Percentiles rank a stretch among this genome's conserved stretches.
Conservation (phyloP, 2,888 invertebrate genomes). For the Drosophila barbarae region DNA sequence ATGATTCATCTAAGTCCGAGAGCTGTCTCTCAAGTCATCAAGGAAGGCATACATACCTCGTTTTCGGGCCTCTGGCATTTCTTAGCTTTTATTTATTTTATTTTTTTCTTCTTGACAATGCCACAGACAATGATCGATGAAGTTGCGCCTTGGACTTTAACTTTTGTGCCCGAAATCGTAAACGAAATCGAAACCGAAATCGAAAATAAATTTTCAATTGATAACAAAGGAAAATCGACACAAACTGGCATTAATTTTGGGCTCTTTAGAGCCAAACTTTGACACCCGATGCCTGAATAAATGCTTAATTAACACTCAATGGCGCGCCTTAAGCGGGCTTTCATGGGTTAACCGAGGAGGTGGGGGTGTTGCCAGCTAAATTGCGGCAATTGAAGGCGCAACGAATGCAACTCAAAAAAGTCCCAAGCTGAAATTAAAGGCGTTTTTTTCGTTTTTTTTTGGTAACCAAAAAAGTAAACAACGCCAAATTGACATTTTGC, state of each 20-base stretch:
- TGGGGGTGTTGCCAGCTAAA: conserved; percentile 45
- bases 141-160: conserved; percentile 51
- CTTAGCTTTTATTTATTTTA: conserved; percentile 7
- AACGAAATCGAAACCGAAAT: conserved; percentile 35
- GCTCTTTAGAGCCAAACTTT: conserved; percentile 71
- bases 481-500: conserved; percentile 72
- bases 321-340: conserved; percentile 54
- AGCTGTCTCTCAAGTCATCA: conserved; percentile 38
- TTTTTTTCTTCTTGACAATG: conserved; percentile 35
- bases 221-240: conserved; percentile 65
- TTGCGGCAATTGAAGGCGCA: conserved; percentile 72
- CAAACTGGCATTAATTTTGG: conserved; percentile 71
- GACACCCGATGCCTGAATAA: conserved; percentile 70
- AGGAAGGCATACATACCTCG: conserved; percentile 26
- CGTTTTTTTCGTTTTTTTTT: conserved; percentile 34
- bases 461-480: conserved; percentile 63
- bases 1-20: conserved; percentile 44
- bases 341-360: conserved; percentile 5
- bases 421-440: conserved; percentile 60
- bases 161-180: conserved; percentile 47
- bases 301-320: conserved; percentile 76
- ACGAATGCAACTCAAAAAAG: conserved; percentile 67
- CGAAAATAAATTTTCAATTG: conserved; percentile 54
- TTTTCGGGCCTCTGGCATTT: conserved; percentile 40
- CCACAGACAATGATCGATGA: conserved; percentile 65